Evolutionary conservation across 2,113 vertebrate genomes (phyloP).

Genomic region (Colius striatus): DNA sequence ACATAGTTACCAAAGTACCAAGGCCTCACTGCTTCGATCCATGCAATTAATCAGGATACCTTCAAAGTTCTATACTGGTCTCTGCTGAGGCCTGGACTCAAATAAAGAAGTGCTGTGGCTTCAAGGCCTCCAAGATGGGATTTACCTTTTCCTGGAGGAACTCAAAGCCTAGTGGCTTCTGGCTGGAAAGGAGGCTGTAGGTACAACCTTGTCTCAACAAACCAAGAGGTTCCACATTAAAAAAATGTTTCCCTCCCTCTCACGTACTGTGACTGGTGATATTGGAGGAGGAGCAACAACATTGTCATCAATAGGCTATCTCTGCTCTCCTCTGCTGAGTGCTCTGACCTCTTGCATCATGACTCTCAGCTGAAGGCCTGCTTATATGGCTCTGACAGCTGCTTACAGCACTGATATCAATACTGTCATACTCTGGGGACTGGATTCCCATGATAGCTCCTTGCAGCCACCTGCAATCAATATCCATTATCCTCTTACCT

Average conservation of each 20-base stretch:
- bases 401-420: neutral
- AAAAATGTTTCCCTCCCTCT: accelerated
- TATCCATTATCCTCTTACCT: neutral
- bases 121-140: neutral
- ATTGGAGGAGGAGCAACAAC: neutral
- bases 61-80: neutral
- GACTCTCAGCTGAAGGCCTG: neutral
- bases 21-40: neutral
- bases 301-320: accelerated
- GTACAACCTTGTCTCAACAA: neutral
- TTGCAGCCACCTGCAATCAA: neutral
- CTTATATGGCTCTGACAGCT: neutral
- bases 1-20: neutral
- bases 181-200: neutral
- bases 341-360: neutral
- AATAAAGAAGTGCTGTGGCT: neutral
- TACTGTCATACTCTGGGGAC: neutral
- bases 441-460: neutral
- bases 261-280: neutral
- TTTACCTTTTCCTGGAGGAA: neutral
- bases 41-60: neutral
- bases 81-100: neutral
- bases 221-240: accelerated
- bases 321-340: neutral
- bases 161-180: neutral